Evolutionary conservation across 2,888 invertebrate genomes (phyloP), one percentile per base, ranked within the genome.

Genomic region (Xestia c-nigrum): DNA sequence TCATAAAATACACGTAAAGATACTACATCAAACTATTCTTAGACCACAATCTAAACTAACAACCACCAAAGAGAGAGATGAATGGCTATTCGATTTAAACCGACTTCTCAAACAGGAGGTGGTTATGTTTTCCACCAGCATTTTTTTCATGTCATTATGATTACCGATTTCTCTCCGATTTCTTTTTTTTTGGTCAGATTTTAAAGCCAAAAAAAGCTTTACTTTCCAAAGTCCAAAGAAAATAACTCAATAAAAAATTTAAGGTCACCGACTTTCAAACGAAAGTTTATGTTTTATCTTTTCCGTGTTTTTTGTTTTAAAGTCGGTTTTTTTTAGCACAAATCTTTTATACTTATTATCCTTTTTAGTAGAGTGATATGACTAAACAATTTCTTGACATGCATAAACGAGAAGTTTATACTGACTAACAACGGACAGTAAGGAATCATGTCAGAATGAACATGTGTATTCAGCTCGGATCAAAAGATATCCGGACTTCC

Each of bases 401-500:
- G 7, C 14, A 57, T 57, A 57, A 16, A 31, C 3, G 6, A 57
- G 57, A 24, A 57, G 16, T 57, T 57, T 24, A 57, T 16, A 40
- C 19, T 21, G 68, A 67, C 59, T 52, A 40, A 64, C 31, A 59
- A 24, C 10, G 19, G 14, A 47, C 69, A 57, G 43, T 46, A 72
- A 66, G 24, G 47, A 59, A 46, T 19, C 64, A 55, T 81, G 82
- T 76, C 24, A 19, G 38, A 64, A 31, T 43, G 38, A 72, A 72
- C 66, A 64, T 71, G 31, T 70, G 63, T 76, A 64, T 81, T 65
- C 64, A 80, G 76, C 69, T 83, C n/a, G 46, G 76, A 81, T 89
- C 87, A 85, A 88, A 87, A 87, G 83, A 83, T 83, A 64, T 74
- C 80, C 76, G 70, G 77, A 73, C 65, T 82, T 59, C 68, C 52